A percentile compares a stretch with the other conserved stretches of the same genome.
phyloP scores from a whole-genome alignment of 2,888 invertebrate species.

The Acleris emargana region DNA sequence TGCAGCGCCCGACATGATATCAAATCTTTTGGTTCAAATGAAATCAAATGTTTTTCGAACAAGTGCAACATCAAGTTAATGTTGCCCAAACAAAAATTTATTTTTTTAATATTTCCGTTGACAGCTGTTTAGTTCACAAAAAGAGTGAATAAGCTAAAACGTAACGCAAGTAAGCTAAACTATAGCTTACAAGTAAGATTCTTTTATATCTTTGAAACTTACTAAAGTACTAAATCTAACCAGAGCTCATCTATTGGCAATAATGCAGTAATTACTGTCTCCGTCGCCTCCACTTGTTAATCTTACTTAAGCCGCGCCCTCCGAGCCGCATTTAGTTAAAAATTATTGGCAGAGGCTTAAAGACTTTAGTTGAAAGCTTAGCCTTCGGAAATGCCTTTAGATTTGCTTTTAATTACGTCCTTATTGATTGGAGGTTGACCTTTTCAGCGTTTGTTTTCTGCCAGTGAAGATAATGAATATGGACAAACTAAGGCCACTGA shows the following conservation, averaged over 20 bases:
- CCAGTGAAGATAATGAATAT: not conserved
- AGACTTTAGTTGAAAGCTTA: conserved; percentile 26
- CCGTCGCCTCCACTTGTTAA: conserved; percentile 63
- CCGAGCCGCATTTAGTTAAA: conserved; percentile 67
- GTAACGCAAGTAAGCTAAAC: not conserved
- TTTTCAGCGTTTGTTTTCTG: conserved; percentile 10
- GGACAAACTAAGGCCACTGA: not conserved
- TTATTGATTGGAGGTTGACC: conserved; percentile 29
- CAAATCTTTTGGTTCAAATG: no score
- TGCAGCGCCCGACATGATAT: no score
- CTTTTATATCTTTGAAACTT: conserved; percentile 41
- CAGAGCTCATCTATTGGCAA: conserved; percentile 72
- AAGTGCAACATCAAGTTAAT: no score
- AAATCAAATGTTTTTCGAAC: no score
- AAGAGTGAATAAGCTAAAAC: no score
- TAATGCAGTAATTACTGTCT: conserved; percentile 76
- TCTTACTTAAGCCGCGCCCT: conserved; percentile 59
- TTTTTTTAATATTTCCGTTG: no score
- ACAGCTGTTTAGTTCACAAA: no score
- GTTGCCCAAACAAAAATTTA: no score
- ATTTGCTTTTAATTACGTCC: conserved; percentile 33
- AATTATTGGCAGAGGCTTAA: conserved; percentile 54
- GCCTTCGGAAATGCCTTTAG: conserved; percentile 20
- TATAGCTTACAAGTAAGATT: not conserved
- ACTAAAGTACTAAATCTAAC: conserved; percentile 65